phyloP scores from a whole-genome alignment of 2,113 vertebrate species.

The Pollimyrus isidori region DNA sequence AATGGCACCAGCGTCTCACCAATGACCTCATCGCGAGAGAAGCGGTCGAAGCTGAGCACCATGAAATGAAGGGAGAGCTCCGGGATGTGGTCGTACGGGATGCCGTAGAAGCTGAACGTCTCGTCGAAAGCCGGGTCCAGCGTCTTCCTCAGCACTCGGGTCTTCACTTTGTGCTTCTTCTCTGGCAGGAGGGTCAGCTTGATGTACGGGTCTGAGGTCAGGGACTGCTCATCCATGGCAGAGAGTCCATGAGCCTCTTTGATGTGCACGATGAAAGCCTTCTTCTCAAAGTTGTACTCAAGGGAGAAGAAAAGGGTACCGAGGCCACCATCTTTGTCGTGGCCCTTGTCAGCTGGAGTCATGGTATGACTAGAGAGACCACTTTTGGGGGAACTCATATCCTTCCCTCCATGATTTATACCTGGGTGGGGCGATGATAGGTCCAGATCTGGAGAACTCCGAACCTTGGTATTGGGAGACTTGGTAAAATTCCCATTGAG shows the following conservation, averaged over 20 bases:
- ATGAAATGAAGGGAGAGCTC: conserved; percentile 88
- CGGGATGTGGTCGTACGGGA: conserved; percentile 77
- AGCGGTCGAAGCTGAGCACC: conserved; percentile 91
- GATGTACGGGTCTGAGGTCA: conserved; percentile 97
- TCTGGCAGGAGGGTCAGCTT: conserved; percentile 95
- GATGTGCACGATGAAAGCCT: conserved; percentile 92
- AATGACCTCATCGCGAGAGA: conserved; percentile 93
- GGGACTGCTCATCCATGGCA: conserved; percentile 90
- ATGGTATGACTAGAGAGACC: conserved; percentile 73
- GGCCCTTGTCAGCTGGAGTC: conserved; percentile 62
- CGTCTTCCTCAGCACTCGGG: conserved; percentile 90
- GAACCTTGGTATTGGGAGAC: conserved; percentile 66
- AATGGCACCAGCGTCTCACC: conserved; percentile 90
- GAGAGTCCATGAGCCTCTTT: conserved; percentile 87
- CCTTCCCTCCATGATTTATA: conserved; percentile 67
- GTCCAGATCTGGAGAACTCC: conserved; percentile 73
- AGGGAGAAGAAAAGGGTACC: conserved; percentile 88
- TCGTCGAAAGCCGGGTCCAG: conserved; percentile 95
- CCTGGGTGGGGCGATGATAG: conserved; percentile 66
- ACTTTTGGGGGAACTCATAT: conserved; percentile 71
- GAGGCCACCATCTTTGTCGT: conserved; percentile 60
- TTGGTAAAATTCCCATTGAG: conserved; percentile 92
- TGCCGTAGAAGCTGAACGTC: conserved; percentile 95
- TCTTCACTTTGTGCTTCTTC: conserved; percentile 98
- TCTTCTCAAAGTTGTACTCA: conserved; percentile 94